Evolutionary conservation across 1,140 invertebrate genomes (phyloP), one percentile per base, ranked within the genome.

Genomic region (Cheumatopsyche charites): DNA sequence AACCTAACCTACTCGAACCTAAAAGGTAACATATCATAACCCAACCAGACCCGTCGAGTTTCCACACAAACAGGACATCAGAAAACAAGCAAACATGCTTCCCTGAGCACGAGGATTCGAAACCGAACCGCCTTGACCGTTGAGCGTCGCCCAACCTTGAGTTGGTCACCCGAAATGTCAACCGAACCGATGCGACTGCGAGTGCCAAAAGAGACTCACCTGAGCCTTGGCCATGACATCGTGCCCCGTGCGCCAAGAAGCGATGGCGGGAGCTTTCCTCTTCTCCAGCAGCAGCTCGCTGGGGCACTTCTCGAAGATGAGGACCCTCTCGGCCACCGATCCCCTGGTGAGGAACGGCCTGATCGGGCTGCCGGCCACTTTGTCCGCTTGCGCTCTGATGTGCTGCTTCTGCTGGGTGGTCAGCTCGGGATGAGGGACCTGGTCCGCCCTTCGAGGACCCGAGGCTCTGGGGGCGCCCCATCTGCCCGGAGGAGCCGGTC

Each of bases 301-400:
- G 0, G 95, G 95, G 79, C 94, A 94, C 79, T 93, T 90, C 80
- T 97, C 95, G 79, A 96, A 97, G 77, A 96, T 93, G 62, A 96
- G 86, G 29, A 96, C 94, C 29, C 95, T 84, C 78, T 96, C 95
- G 1, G 94, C 94, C 0, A 97, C 95, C 0, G 94, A 96, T 3
- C 94, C 94, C 72, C 94, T 86, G 1, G 94, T 94, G 12, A 96
- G 84, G 79, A 96, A 95, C 1, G 93, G 93, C 68, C 92, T 83
- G n/a, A 94, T 90, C 0, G 92, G 91, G 81, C 89, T 87, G 21
- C 72, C 72, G 65, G 69, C 72, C 49, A 69, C 80, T 0, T 79
- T 80, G 2, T 80, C 80, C 0, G 79, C 83, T 74, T 76, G 73
- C 0, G 81, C 79, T 49, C 86, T 79, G 12, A 90, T 86, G 69